Evolutionary conservation across 2,888 invertebrate genomes (phyloP), one percentile per base, ranked within the genome.

Genomic region (Oxyteleia sp.): DNA sequence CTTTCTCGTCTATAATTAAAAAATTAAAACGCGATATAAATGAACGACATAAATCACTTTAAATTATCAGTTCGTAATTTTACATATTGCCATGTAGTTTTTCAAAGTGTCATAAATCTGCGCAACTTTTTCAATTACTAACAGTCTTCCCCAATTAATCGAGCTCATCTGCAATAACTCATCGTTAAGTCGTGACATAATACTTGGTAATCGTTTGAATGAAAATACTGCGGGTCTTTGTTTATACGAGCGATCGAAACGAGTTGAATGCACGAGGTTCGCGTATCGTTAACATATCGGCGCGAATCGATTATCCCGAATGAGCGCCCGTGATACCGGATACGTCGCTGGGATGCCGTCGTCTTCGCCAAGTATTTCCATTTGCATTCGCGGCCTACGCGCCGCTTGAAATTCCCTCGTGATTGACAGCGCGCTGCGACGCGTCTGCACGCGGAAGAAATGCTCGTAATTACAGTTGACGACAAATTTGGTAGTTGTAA

Each of bases 251-350:
- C 47, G 57, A 61, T 49, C 38, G 82, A 16, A 35, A 7, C 66
- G 68, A 16, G 57, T 79, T 61, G 74, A 74, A 71, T 68, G 72
- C 63, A 78, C 82, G 57, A 13, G 16, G 51, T 59, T 64, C 47
- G 59, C 49, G 69, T 63, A 63, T 74, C 51, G 66, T 72, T 76
- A 64, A 71, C 76, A 74, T 61, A 69, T 63, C 72, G 78, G 29
- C 45, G 69, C 63, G 68, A 82, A 83, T 83, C 78, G 78, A 79
- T 83, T 83, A 79, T 78, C 53, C 38, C 38, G 72, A 83, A 74
- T 57, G 55, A 74, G 68, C 38, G 68, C 16, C 59, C 78, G 55
- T 64, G 78, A 78, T 74, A 76, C 78, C 71, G 72, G 61, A 72
- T 78, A 61, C 53, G 71, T 49, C 35, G 63, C 20, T 63, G 29